phyloP scores from a whole-genome alignment of 2,113 vertebrate genomes.

The Gavia stellata region DNA sequence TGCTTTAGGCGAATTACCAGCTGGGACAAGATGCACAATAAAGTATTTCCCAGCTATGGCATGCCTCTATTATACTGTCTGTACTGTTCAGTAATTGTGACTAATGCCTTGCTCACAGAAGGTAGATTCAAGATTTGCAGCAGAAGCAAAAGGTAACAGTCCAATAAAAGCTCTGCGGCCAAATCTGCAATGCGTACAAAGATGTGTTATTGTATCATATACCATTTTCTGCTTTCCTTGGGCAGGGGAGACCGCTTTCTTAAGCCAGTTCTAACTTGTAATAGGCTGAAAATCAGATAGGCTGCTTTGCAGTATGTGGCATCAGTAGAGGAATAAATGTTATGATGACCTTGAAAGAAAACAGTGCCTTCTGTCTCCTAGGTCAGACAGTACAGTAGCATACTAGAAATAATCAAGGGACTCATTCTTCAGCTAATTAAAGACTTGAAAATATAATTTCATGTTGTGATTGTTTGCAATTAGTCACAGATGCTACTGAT shows the following conservation, averaged over 20 bases:
- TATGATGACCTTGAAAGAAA: neutral
- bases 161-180: neutral
- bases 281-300: neutral
- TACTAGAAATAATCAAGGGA: conserved; percentile 24
- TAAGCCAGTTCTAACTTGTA: neutral
- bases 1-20: neutral
- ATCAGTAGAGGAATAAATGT: neutral
- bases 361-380: neutral
- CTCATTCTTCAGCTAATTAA: neutral
- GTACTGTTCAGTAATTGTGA: neutral
- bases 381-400: neutral
- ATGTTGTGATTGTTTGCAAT: conserved; percentile 41
- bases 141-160: neutral
- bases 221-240: neutral
- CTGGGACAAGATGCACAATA: neutral
- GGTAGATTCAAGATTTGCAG: neutral
- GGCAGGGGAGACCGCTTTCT: neutral
- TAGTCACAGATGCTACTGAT: conserved; percentile 13
- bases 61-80: neutral
- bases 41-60: neutral
- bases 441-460: conserved; percentile 33
- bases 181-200: neutral
- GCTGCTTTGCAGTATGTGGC: neutral
- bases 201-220: neutral
- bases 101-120: neutral